Evolutionary conservation across 2,113 vertebrate species (phyloP).

Genomic region (Panthera tigris): DNA sequence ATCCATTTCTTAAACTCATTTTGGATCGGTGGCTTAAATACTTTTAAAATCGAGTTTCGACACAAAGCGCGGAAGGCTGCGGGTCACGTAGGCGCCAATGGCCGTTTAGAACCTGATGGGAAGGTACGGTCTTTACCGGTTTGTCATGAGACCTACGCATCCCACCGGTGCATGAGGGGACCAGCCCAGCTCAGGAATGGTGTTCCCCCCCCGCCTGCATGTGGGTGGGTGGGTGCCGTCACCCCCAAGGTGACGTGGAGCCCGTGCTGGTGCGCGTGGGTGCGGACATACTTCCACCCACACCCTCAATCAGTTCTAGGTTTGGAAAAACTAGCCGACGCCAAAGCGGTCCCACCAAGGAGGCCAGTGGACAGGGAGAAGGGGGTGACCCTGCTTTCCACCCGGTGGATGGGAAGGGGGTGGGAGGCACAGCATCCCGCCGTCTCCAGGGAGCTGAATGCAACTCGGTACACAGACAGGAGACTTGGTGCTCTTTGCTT

Average conservation of each 20-base stretch:
- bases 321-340: not conserved
- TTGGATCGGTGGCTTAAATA: not conserved
- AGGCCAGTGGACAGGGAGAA: not conserved
- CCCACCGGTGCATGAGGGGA: no score
- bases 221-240: no score
- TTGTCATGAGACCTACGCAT: no score
- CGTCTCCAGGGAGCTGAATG: rapidly evolving
- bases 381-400: no score
- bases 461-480: rapidly evolving
- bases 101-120: no score
- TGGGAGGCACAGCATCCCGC: rapidly evolving
- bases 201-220: no score
- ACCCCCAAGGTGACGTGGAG: no score
- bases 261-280: no score
- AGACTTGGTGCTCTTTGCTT: rapidly evolving
- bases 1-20: not conserved
- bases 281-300: no score
- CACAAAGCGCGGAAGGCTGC: rapidly evolving
- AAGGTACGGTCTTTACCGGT: no score
- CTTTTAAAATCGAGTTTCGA: not conserved
- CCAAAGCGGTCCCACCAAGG: not conserved
- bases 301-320: no score
- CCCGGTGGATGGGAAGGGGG: rapidly evolving
- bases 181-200: no score
- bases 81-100: rapidly evolving